Conservation (phyloP, 2,113 vertebrate genomes). For the Indicator indicator region DNA sequence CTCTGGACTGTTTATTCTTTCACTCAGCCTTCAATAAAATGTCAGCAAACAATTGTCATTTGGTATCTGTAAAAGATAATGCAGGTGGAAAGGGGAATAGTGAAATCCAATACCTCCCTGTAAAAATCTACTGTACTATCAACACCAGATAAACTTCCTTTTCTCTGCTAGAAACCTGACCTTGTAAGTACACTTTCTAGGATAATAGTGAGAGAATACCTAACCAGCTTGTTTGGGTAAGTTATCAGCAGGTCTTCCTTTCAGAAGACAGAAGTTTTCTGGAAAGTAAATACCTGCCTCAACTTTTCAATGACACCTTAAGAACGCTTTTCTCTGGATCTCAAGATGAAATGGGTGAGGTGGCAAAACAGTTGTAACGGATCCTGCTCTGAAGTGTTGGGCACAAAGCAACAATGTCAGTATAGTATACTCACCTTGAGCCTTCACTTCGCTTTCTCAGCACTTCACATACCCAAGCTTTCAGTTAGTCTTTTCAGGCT, state of each 20-base stretch:
- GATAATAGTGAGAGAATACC: not conserved
- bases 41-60: constrained; percentile 44
- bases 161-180: constrained; percentile 22
- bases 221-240: not conserved
- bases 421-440: fast-evolving
- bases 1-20: not conserved
- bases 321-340: not conserved
- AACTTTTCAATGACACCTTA: not conserved
- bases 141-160: constrained; percentile 24
- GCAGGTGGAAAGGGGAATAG: constrained; percentile 24
- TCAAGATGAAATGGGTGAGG: not conserved
- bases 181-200: not conserved
- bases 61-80: constrained; percentile 49
- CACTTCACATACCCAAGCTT: not conserved
- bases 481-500: not conserved
- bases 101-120: constrained; percentile 16
- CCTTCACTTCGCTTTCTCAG: not conserved
- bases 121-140: constrained; percentile 22
- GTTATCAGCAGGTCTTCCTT: constrained; percentile 13
- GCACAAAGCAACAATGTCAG: not conserved
- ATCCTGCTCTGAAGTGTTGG: not conserved
- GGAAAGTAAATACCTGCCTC: not conserved
- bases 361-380: not conserved
- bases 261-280: not conserved
- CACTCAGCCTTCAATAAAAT: constrained; percentile 19